phyloP scores from a whole-genome alignment of 2,888 invertebrate species.

The Schizaphis graminum region DNA sequence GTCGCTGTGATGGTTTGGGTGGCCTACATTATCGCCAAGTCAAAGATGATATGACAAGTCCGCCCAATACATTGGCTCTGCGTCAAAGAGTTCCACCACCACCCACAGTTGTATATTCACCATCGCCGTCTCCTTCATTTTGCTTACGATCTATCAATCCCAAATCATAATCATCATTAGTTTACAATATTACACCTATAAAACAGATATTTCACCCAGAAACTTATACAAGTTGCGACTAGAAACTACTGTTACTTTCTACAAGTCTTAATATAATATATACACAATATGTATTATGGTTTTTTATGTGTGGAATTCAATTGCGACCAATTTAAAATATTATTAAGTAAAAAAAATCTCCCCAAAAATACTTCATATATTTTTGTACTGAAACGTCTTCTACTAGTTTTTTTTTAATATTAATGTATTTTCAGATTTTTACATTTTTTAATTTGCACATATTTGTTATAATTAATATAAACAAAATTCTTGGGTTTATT shows the following conservation, averaged over 20 bases:
- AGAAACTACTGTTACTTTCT: background rate
- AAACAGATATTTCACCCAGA: slow-evolving; percentile 1
- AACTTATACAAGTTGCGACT: background rate
- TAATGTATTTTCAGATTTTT: slow-evolving; percentile 17
- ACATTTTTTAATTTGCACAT: background rate
- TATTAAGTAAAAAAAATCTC: slow-evolving; percentile 16
- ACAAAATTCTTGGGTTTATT: background rate
- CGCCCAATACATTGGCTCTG: slow-evolving; percentile 74
- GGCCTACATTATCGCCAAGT: slow-evolving; percentile 75
- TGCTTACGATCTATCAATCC: slow-evolving; percentile 70
- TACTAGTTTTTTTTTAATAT: slow-evolving; percentile 39
- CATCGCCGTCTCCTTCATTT: slow-evolving; percentile 70
- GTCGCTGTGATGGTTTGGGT: slow-evolving; percentile 74
- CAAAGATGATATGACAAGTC: slow-evolving; percentile 73
- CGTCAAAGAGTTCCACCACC: slow-evolving; percentile 72
- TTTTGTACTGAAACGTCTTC: slow-evolving; percentile 39
- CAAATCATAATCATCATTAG: slow-evolving; percentile 70
- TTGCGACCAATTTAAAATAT: slow-evolving; percentile 43
- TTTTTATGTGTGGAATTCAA: slow-evolving; percentile 20
- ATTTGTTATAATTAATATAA: background rate
- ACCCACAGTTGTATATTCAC: slow-evolving; percentile 68
- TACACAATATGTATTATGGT: background rate
- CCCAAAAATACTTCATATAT: slow-evolving; percentile 40
- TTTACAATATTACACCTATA: background rate
- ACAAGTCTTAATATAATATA: background rate